These are phyloP conservation scores for Macroteleia sp. DNA, from an alignment of 2,888 invertebrate genomes.

Conservation along the genomic window DNA sequence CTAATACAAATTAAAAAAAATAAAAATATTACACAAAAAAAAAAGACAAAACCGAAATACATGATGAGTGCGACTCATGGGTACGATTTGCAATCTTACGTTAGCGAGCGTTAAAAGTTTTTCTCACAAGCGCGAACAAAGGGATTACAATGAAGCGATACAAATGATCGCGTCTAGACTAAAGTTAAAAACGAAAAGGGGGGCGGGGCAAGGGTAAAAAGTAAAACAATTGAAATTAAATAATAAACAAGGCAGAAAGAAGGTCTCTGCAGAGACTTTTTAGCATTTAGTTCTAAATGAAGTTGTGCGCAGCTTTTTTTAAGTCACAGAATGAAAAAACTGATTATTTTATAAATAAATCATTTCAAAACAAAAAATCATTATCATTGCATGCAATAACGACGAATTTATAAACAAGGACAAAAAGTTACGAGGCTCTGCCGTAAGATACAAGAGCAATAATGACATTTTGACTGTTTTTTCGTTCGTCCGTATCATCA, in stretches of 20 bases:
- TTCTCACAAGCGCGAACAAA: conserved; percentile 17
- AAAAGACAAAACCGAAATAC: conserved; percentile 9
- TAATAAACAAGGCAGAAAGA: no score
- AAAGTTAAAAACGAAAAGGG: not conserved
- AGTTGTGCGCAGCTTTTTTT: conserved; percentile 78
- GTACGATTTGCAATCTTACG: conserved; percentile 23
- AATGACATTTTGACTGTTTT: no score
- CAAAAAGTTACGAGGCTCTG: no score
- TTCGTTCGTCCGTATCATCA: no score
- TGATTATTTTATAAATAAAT: conserved; percentile 28
- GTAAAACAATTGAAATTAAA: conserved; percentile 6
- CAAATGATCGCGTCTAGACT: no score
- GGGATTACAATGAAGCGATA: conserved; percentile 16
- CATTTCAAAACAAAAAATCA: no score
- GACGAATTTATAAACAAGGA: no score
- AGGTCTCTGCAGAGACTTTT: no score
- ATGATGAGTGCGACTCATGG: conserved; percentile 34
- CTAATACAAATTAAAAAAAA: conserved; percentile 6
- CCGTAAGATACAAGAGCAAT: no score
- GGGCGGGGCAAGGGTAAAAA: conserved; percentile 8
- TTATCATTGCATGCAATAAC: no score
- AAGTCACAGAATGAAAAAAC: conserved; percentile 75
- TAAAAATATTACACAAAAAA: not conserved
- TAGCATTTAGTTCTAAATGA: conserved; percentile 75
- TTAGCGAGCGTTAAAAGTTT: conserved; percentile 18